phyloP scores from a whole-genome alignment of 2,888 invertebrate genomes.

The Drosophila kanekoi region DNA sequence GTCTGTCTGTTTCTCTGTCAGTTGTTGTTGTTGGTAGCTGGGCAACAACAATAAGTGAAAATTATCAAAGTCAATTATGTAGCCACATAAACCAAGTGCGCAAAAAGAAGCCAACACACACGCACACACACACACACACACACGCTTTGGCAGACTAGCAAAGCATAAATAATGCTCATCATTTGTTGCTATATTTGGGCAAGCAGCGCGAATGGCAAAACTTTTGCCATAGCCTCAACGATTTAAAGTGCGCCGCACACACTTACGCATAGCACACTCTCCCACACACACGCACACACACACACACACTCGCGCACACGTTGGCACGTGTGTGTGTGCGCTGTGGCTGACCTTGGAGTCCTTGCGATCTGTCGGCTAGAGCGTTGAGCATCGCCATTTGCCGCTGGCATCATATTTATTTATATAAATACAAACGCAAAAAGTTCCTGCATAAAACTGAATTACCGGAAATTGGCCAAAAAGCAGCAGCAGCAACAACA shows the following conservation, averaged over 20 bases:
- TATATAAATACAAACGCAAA: slow-evolving; percentile 75
- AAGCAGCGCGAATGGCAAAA: slow-evolving; percentile 47
- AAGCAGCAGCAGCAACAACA: slow-evolving; percentile 47
- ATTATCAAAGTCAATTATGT: slow-evolving; percentile 82
- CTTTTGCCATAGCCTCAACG: slow-evolving; percentile 51
- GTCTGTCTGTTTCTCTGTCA: slow-evolving; percentile 14
- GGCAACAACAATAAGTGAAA: slow-evolving; percentile 73
- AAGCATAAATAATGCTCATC: slow-evolving; percentile 57
- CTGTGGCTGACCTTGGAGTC: slow-evolving; percentile 48
- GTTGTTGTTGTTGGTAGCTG: slow-evolving; percentile 43
- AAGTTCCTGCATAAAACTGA: slow-evolving; percentile 82
- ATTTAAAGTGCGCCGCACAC: slow-evolving; percentile 47
- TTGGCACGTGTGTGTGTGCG: not conserved
- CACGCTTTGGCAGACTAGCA: slow-evolving; percentile 16
- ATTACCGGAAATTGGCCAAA: slow-evolving; percentile 82
- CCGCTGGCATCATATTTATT: slow-evolving; percentile 72
- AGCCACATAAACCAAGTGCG: slow-evolving; percentile 60
- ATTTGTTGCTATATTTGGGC: slow-evolving; percentile 46
- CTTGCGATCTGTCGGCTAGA: slow-evolving; percentile 30
- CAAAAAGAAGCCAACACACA: slow-evolving; percentile 31
- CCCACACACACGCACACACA: slow-evolving; percentile 5
- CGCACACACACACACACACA: slow-evolving; percentile 9
- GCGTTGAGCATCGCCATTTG: slow-evolving; percentile 40
- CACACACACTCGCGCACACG: not conserved
- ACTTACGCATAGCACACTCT: slow-evolving; percentile 6